These are phyloP conservation scores for Drosophila rubida DNA, from an alignment of 2,888 invertebrate genomes.

Conservation along the genomic window DNA sequence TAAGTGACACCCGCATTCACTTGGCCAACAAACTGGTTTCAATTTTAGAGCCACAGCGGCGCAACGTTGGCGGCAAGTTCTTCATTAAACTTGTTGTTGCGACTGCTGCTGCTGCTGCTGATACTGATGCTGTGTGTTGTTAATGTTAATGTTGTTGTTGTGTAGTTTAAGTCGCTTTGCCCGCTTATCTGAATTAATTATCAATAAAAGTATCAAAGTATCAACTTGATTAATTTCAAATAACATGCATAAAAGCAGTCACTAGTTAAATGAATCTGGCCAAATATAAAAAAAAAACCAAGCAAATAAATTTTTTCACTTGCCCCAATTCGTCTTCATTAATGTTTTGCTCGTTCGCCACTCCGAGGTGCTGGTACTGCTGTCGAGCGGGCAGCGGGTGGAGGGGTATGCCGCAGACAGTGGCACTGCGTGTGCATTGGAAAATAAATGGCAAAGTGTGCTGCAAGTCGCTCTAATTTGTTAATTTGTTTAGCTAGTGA, in stretches of 20 bases:
- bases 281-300: slow-evolving; percentile 1
- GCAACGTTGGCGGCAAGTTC: slow-evolving; percentile 55
- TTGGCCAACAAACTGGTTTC: slow-evolving; percentile 68
- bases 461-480: slow-evolving; percentile 68
- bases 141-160: slow-evolving; percentile 11
- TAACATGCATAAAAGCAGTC: slow-evolving; percentile 31
- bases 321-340: slow-evolving; percentile 54
- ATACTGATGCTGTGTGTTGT: slow-evolving; percentile 4
- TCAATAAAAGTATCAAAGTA: slow-evolving; percentile 51
- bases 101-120: slow-evolving; percentile 5
- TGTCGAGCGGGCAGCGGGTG: neutral
- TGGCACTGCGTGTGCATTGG: slow-evolving; percentile 10
- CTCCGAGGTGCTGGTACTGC: neutral
- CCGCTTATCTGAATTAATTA: slow-evolving; percentile 78
- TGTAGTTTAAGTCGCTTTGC: slow-evolving; percentile 44
- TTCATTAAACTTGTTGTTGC: slow-evolving; percentile 35
- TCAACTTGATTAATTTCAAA: slow-evolving; percentile 69
- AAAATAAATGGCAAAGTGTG: slow-evolving; percentile 66
- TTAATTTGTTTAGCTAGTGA: slow-evolving; percentile 46
- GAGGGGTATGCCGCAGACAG: slow-evolving; percentile 17
- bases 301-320: slow-evolving; percentile 18
- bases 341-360: slow-evolving; percentile 3
- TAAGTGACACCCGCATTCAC: slow-evolving; percentile 74
- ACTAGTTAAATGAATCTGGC: slow-evolving; percentile 10
- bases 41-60: slow-evolving; percentile 20